phyloP scores from a whole-genome alignment of 2,797 vertebrate species.

The Sebastes diploproa region DNA sequence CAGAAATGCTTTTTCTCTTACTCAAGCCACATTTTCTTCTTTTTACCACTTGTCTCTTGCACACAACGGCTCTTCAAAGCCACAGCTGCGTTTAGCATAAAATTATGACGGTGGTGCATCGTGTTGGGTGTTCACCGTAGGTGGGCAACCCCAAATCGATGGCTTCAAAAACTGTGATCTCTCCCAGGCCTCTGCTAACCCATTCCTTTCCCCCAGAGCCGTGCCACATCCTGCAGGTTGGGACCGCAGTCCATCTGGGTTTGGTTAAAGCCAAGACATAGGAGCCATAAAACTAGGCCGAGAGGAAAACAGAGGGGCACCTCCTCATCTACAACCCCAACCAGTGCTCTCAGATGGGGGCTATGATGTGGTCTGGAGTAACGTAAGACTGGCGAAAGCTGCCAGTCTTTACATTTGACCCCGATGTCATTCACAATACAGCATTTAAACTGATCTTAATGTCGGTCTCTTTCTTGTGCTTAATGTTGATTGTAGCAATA shows the following conservation, averaged over 20 bases:
- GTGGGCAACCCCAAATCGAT: constrained; percentile 63
- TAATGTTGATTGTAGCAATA: background rate
- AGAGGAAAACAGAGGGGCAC: constrained; percentile 66
- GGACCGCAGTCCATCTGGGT: constrained; percentile 75
- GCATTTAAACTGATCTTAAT: constrained; percentile 3
- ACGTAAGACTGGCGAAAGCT: constrained; percentile 27
- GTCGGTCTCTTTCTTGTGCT: background rate
- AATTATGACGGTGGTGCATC: constrained; percentile 8
- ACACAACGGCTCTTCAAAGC: constrained; percentile 23
- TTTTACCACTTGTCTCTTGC: constrained; percentile 28
- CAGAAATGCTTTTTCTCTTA: constrained; percentile 9
- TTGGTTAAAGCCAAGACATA: constrained; percentile 68
- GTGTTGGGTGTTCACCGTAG: constrained; percentile 59
- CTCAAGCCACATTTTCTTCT: background rate
- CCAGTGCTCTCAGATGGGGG: constrained; percentile 44
- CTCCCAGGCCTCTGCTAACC: constrained; percentile 54
- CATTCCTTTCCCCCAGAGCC: constrained; percentile 46
- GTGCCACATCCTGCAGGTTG: constrained; percentile 76
- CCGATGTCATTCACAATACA: constrained; percentile 26
- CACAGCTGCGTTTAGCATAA: constrained; percentile 10
- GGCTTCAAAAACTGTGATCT: constrained; percentile 40
- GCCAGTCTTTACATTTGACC: constrained; percentile 41
- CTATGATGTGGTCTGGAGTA: constrained; percentile 65
- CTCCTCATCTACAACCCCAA: constrained; percentile 64
- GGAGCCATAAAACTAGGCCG: constrained; percentile 61